Percentiles rank a stretch among this genome's conserved stretches.
Evolutionary conservation across 2,888 invertebrate genomes (phyloP).

Genomic region (Eutolmus rufibarbis): DNA sequence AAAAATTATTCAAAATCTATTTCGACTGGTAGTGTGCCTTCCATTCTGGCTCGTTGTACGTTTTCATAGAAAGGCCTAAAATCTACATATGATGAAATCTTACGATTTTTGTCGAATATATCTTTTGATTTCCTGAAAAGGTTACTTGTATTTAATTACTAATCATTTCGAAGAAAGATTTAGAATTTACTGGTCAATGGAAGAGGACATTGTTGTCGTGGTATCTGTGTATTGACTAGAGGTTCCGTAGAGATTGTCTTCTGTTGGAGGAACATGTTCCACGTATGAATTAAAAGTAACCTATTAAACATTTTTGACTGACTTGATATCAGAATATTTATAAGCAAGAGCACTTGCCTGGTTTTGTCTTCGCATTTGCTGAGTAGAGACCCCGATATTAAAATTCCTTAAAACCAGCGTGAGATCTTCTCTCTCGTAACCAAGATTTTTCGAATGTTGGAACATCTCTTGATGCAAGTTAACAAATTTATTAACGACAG

Average conservation of each 20-base stretch:
- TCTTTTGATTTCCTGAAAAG: constrained; percentile 12
- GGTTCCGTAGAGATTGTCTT: not conserved
- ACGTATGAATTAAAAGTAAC: constrained; percentile 21
- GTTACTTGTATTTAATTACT: not conserved
- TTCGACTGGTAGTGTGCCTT: constrained; percentile 72
- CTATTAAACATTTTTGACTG: not conserved
- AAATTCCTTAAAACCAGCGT: constrained; percentile 87
- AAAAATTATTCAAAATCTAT: constrained; percentile 63
- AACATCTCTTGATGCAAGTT: constrained; percentile 83
- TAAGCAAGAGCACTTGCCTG: constrained; percentile 27
- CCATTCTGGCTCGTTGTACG: constrained; percentile 71
- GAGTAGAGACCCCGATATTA: constrained; percentile 77
- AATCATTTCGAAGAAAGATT: not conserved
- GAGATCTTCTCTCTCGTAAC: constrained; percentile 74
- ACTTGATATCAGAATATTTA: not conserved
- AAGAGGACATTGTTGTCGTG: not conserved
- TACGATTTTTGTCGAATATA: constrained; percentile 69
- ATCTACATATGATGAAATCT: constrained; percentile 83
- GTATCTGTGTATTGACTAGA: constrained; percentile 23
- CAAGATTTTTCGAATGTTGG: constrained; percentile 51
- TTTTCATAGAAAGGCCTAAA: constrained; percentile 81
- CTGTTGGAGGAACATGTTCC: not conserved
- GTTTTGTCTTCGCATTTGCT: constrained; percentile 51
- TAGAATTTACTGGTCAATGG: constrained; percentile 4
- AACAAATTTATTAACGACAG: constrained; percentile 83